These are phyloP conservation scores for Rhea pennata DNA, from an alignment of 2,113 vertebrate species.

Conservation along the genomic window DNA sequence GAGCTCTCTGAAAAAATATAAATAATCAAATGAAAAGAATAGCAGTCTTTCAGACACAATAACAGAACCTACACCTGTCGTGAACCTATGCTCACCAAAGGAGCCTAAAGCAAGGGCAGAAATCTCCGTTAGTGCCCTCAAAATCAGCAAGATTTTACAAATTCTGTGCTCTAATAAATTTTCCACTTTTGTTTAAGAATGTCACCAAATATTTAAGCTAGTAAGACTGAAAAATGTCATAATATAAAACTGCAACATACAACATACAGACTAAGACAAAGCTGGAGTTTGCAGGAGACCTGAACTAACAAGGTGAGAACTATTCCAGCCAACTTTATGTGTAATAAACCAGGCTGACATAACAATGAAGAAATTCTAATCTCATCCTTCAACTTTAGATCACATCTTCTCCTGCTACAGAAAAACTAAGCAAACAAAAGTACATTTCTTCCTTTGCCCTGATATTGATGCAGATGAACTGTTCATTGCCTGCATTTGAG, in stretches of 20 bases:
- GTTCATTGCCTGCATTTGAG: neutral
- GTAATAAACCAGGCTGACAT: neutral
- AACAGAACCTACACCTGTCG: neutral
- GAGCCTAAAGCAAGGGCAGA: neutral
- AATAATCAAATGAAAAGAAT: neutral
- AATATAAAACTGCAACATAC: neutral
- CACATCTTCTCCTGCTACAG: neutral
- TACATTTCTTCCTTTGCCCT: neutral
- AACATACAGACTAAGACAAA: neutral
- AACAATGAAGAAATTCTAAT: neutral
- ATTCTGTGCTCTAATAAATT: neutral
- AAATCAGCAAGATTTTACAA: neutral
- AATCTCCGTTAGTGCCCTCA: neutral
- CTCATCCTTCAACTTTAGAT: neutral
- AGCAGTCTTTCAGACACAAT: neutral
- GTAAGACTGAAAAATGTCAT: neutral
- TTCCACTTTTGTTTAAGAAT: neutral
- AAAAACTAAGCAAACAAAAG: neutral
- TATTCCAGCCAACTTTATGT: neutral
- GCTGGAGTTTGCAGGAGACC: neutral
- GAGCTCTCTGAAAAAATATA: constrained; percentile 82
- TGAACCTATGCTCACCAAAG: neutral
- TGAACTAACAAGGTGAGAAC: neutral
- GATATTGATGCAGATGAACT: neutral
- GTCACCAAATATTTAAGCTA: neutral